A percentile compares a stretch with the other conserved stretches of the same genome.
These are phyloP conservation scores for Palythoa heliodiscus DNA, from an alignment of 92 coral and sea anemone genomes.

Conservation along the genomic window DNA sequence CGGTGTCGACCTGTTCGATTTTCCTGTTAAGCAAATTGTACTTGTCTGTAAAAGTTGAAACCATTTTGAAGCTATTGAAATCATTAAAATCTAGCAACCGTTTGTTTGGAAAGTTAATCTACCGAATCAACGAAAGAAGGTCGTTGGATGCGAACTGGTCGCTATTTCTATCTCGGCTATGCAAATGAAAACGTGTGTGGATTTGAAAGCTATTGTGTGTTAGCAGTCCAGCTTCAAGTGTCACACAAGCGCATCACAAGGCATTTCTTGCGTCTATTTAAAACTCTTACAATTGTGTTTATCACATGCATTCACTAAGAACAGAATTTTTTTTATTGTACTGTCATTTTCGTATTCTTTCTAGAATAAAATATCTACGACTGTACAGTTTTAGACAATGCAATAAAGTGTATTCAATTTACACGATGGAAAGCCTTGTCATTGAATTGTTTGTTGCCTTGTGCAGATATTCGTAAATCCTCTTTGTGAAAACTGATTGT, in stretches of 20 bases:
- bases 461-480: constrained; percentile 11
- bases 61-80: background rate
- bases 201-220: constrained; percentile 13
- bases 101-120: constrained; percentile 12
- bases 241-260: constrained; percentile 13
- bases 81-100: background rate
- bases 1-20: constrained; percentile 29
- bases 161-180: constrained; percentile 40
- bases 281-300: background rate
- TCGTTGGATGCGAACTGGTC: background rate
- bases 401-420: background rate
- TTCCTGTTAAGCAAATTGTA: constrained; percentile 15
- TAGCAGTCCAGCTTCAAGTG: background rate
- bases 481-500: background rate
- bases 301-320: background rate
- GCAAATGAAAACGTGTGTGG: constrained; percentile 75
- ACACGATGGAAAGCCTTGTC: background rate
- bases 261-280: background rate
- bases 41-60: background rate
- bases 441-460: constrained; percentile 1
- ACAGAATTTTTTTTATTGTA: background rate
- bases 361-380: background rate
- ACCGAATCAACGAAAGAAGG: background rate
- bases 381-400: constrained; percentile 24
- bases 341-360: background rate